phyloP scores from a whole-genome alignment of 2,113 vertebrate genomes.

The Origma solitaria region DNA sequence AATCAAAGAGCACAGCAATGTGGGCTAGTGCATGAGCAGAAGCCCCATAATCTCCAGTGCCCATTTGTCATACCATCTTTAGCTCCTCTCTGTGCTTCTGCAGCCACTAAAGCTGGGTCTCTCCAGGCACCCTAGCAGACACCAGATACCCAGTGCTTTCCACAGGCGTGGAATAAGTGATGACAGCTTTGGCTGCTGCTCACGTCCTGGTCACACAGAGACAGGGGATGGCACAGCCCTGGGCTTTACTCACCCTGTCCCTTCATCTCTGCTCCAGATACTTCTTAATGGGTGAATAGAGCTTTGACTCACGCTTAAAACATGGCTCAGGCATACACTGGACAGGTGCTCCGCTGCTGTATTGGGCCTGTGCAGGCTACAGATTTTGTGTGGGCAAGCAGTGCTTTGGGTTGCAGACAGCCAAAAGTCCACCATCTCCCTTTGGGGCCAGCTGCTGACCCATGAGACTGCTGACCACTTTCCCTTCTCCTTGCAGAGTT shows the following conservation, averaged over 20 bases:
- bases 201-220: background rate
- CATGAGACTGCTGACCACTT: accelerated
- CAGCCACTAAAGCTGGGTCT: background rate
- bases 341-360: background rate
- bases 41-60: background rate
- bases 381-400: background rate
- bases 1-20: background rate
- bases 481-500: background rate
- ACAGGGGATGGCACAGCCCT: background rate
- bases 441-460: background rate
- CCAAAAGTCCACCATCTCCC: background rate
- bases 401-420: background rate
- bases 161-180: background rate
- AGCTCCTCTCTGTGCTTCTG: background rate
- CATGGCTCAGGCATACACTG: background rate
- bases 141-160: background rate
- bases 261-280: background rate
- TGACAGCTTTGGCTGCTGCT: background rate
- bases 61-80: background rate
- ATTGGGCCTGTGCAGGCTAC: background rate
- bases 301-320: background rate
- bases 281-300: background rate
- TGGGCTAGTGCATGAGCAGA: background rate
- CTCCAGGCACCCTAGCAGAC: background rate
- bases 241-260: background rate